These are phyloP conservation scores for Epizoanthus scotinus DNA, from an alignment of 92 coral and sea anemone species.

Conservation along the genomic window DNA sequence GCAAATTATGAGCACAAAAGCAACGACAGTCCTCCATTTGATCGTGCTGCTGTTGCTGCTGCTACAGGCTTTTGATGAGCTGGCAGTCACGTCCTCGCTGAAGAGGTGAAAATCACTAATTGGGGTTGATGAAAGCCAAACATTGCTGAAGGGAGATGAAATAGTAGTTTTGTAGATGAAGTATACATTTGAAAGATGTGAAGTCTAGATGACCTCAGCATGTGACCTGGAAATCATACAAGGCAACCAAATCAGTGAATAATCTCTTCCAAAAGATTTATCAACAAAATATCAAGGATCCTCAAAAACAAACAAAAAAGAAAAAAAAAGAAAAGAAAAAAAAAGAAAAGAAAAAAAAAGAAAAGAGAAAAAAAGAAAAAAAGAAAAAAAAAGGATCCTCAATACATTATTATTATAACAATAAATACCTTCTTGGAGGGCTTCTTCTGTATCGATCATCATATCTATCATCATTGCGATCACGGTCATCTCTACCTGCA, in stretches of 20 bases:
- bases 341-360: too few relatives aligned
- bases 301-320: too few relatives aligned
- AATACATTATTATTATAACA: background rate
- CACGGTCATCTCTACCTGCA: conserved; percentile 37
- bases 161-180: conserved; percentile 21
- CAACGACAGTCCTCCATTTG: conserved; percentile 2
- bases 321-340: too few relatives aligned
- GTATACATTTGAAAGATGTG: conserved; percentile 42
- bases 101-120: conserved; percentile 42
- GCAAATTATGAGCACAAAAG: background rate
- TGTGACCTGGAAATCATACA: conserved; percentile 44
- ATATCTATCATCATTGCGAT: conserved; percentile 3
- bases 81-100: conserved; percentile 33
- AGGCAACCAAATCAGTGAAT: conserved; percentile 37
- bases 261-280: conserved; percentile 9
- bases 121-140: conserved; percentile 49
- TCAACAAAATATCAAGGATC: background rate
- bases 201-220: conserved; percentile 27
- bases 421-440: conserved; percentile 34
- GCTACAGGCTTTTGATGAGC: conserved; percentile 22
- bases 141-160: conserved; percentile 40
- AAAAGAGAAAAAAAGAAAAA: too few relatives aligned
- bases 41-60: conserved; percentile 19
- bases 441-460: conserved; percentile 26
- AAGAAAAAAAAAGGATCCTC: background rate